Percentiles rank a stretch among this genome's conserved stretches.
phyloP scores from a whole-genome alignment of 2,888 invertebrate genomes.

The Drosophila neutralis region DNA sequence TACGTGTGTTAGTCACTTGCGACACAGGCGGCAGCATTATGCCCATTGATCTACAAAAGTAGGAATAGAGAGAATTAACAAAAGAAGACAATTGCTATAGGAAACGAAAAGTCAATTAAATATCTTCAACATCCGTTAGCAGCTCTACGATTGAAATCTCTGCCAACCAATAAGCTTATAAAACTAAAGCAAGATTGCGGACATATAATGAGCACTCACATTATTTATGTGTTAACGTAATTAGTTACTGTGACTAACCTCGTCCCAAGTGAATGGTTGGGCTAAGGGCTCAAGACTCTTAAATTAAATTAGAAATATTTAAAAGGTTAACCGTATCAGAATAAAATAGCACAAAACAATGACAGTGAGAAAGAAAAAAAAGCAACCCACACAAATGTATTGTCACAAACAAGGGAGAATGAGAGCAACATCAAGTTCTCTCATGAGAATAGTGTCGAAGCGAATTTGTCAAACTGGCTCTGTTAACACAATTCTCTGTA shows the following conservation, averaged over 20 bases:
- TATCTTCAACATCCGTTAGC: conserved; percentile 29
- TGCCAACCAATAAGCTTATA: conserved; percentile 14
- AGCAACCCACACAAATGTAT: conserved; percentile 17
- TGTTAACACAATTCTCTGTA: conserved; percentile 22
- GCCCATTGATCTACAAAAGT: conserved; percentile 84
- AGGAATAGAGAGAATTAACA: conserved; percentile 9
- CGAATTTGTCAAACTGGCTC: conserved; percentile 11
- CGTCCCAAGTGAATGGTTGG: not conserved
- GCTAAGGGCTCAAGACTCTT: conserved; percentile 20
- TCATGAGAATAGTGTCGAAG: not conserved
- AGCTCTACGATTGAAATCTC: conserved; percentile 5
- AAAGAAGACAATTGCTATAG: conserved; percentile 8
- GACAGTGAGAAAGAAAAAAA: conserved; percentile 39
- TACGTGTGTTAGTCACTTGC: conserved; percentile 85
- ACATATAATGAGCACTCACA: conserved; percentile 15
- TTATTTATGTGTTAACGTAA: conserved; percentile 32
- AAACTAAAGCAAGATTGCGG: not conserved
- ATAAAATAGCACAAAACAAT: conserved; percentile 41
- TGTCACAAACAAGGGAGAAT: conserved; percentile 17
- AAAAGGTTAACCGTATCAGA: conserved; percentile 28
- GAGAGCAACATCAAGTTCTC: conserved; percentile 27
- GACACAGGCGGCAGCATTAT: conserved; percentile 85
- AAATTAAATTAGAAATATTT: conserved; percentile 58
- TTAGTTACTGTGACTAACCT: conserved; percentile 30
- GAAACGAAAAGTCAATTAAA: conserved; percentile 56